Conservation (phyloP, 2,797 vertebrate genomes). For the Tapirus indicus region DNA sequence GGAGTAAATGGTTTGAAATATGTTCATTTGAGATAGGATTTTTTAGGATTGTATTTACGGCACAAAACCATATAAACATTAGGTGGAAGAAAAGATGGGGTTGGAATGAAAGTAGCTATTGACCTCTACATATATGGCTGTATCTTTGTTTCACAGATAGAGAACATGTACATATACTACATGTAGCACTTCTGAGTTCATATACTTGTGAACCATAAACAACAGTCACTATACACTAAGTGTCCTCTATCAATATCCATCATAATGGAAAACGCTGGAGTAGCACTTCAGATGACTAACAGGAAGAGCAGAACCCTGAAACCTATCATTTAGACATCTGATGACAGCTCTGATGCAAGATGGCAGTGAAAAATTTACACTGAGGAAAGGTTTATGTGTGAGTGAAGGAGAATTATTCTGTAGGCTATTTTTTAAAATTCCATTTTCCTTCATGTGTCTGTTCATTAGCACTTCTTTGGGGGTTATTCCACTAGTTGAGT, state of each 20-base stretch:
- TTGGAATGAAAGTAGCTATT: not conserved
- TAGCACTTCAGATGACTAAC: constrained; percentile 64
- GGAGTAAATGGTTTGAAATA: constrained; percentile 43
- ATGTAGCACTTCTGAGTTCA: not conserved
- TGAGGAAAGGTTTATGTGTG: not conserved
- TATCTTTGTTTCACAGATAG: not conserved
- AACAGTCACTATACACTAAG: not conserved
- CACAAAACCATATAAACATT: not conserved
- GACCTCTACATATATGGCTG: not conserved
- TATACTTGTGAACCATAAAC: constrained; percentile 66
- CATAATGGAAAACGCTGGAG: constrained; percentile 51
- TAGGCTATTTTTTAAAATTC: constrained; percentile 63
- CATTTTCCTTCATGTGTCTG: constrained; percentile 60
- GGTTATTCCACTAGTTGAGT: not conserved
- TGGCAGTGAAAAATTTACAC: constrained; percentile 22
- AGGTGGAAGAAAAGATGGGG: not conserved
- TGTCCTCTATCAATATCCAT: constrained; percentile 45
- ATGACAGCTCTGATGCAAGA: constrained; percentile 36
- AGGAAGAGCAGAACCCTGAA: constrained; percentile 61
- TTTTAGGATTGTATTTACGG: not conserved
- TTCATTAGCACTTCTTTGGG: constrained; percentile 60
- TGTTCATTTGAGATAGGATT: not conserved
- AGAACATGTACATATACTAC: not conserved
- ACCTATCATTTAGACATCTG: constrained; percentile 65
- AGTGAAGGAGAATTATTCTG: constrained; percentile 36